Percentiles rank a stretch among this genome's conserved stretches.
These are phyloP conservation scores for Drosophila biarmipes DNA, from an alignment of 1,140 invertebrate genomes.

Conservation along the genomic window DNA sequence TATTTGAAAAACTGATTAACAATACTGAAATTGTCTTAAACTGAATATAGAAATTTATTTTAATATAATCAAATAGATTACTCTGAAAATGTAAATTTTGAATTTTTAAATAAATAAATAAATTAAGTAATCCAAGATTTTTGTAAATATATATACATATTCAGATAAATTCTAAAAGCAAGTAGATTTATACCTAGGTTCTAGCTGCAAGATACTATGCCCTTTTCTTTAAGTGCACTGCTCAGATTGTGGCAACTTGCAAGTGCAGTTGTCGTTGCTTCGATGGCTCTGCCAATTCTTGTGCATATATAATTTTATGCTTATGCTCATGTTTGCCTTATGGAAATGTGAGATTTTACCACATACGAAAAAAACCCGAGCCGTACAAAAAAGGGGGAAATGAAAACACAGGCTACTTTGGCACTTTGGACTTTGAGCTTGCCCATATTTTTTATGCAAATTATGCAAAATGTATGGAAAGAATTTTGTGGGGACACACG, in stretches of 20 bases:
- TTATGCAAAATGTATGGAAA: constrained; percentile 34
- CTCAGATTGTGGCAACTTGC: constrained; percentile 35
- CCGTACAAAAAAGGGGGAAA: constrained; percentile 11
- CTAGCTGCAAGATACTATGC: too few species aligned
- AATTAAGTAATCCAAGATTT: too few species aligned
- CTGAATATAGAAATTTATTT: too few species aligned
- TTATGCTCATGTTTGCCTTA: constrained; percentile 80
- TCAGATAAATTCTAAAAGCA: too few species aligned
- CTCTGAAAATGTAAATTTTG: too few species aligned
- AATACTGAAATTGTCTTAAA: too few species aligned
- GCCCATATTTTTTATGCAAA: constrained; percentile 46
- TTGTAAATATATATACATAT: too few species aligned
- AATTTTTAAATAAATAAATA: too few species aligned
- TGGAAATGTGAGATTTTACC: constrained; percentile 73
- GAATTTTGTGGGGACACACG: constrained; percentile 28
- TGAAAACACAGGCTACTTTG: constrained; percentile 30
- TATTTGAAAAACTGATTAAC: too few species aligned
- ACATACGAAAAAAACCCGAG: constrained; percentile 47
- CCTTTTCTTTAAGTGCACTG: not conserved
- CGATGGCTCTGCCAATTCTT: constrained; percentile 68
- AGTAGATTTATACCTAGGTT: too few species aligned
- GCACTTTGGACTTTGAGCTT: constrained; percentile 59
- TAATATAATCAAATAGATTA: too few species aligned
- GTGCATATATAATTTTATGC: constrained; percentile 79
- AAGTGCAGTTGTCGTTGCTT: constrained; percentile 59